A percentile compares a stretch with the other conserved stretches of the same genome.
phyloP scores from a whole-genome alignment of 64 coral and sea anemone species.

The Dendronephthya gigantea region DNA sequence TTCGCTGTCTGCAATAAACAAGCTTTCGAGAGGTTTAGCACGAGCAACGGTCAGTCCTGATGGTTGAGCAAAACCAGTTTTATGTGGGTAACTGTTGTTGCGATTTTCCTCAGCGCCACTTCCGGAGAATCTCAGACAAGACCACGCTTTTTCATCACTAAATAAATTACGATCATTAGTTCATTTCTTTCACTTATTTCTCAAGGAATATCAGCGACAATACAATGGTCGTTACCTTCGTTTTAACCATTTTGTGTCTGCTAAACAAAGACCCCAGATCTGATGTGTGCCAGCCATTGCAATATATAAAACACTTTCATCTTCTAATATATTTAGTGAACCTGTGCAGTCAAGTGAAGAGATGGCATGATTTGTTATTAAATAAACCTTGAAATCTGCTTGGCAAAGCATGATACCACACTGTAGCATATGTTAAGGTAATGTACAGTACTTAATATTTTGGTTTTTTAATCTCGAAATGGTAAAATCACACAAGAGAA shows the following conservation, averaged over 20 bases:
- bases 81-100: constrained; percentile 98
- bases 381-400: too few species aligned
- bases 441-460: too few species aligned
- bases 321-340: constrained; percentile 2
- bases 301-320: constrained; percentile 64
- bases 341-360: not conserved
- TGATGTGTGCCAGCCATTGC: constrained; percentile 99
- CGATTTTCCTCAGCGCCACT: constrained; percentile 95
- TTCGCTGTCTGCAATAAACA: constrained; percentile 95
- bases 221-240: constrained; percentile 37
- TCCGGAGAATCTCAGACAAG: constrained; percentile 80
- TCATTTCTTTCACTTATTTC: not conserved
- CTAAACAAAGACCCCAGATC: constrained; percentile 76
- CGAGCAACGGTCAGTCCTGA: constrained; percentile 61
- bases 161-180: too few species aligned
- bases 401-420: too few species aligned
- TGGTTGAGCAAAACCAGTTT: constrained; percentile 85
- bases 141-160: constrained; percentile 56
- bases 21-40: constrained; percentile 42
- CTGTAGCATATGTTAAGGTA: too few species aligned
- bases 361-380: not conserved
- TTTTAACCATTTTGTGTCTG: constrained; percentile 78
- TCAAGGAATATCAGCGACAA: not conserved
- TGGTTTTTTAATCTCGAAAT: too few species aligned
- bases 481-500: not conserved